Evolutionary conservation across 2,888 invertebrate species (phyloP), one percentile per base, ranked within the genome.

Genomic region (Eilema griseolum): DNA sequence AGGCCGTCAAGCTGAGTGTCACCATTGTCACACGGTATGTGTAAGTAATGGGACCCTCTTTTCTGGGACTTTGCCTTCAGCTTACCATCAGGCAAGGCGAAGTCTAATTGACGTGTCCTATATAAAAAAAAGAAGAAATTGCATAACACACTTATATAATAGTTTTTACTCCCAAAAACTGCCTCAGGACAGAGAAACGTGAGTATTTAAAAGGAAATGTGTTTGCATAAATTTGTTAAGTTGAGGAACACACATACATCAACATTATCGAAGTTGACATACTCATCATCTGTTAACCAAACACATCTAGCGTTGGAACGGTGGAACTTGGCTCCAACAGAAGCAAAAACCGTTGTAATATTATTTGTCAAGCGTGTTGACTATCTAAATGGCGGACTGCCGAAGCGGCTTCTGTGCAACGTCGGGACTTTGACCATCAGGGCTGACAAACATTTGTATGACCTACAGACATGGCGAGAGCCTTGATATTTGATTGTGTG

Each of bases 371-470:
- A 68, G 61, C 24, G 20, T 68, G 60, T 71, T 65, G 52, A 71
- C 65, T 20, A 31, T 64, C 61, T 61, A 68, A 71, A 71, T 71
- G 71, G 61, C 67, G 59, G 24, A 65, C 14, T 7, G 37, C 23
- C 23, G 64, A 16, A n/a, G 56, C 14, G 33, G 31, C 64, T 65
- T 68, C 67, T 71, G 37, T 66, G 41, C 66, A 16, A 33, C 64
- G 71, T 67, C 60, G 65, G 65, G 68, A 68, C 65, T 68, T 61
- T 33, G 67, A 52, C 65, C 70, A 66, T 52, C 24, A 65, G 16
- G 57, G 10, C 59, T 31, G 8, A 71, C 68, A 71, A 71, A 71
- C 68, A 71, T 68, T 71, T 65, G 71, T 61, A 41, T 65, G 65
- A 67, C 63, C 59, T 52, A 71, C 28, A 64, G 67, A 71, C 64